Conservation (phyloP, 2,888 invertebrate genomes). For the Noctuana brunneofusca region DNA sequence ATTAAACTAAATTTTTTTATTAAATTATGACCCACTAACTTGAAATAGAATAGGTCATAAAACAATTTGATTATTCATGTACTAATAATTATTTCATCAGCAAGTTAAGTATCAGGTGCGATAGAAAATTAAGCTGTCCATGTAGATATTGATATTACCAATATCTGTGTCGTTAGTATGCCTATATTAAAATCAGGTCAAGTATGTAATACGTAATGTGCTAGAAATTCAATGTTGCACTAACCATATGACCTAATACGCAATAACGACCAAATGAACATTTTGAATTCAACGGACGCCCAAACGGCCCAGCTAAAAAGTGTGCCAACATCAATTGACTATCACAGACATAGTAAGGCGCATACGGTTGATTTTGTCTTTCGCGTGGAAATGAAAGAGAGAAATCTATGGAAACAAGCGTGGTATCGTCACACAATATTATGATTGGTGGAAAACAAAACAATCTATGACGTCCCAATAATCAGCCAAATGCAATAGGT, state of each 20-base stretch:
- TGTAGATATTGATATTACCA: neutral
- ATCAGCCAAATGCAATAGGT: no score
- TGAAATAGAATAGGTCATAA: no score
- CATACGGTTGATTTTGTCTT: no score
- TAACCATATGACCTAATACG: constrained; percentile 19
- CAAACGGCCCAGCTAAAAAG: constrained; percentile 4
- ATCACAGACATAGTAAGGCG: no score
- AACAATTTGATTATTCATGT: no score
- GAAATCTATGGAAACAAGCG: no score
- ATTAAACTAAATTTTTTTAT: no score
- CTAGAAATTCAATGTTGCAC: constrained; percentile 28
- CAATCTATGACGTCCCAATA: no score
- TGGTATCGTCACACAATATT: no score
- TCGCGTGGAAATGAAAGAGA: no score
- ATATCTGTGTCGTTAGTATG: neutral
- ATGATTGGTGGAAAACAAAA: no score
- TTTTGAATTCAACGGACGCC: constrained; percentile 16
- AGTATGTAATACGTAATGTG: constrained; percentile 20
- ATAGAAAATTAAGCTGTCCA: neutral
- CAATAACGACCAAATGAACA: constrained; percentile 2
- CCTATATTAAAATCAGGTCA: constrained; percentile 19
- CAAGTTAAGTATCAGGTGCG: neutral
- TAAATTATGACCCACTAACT: no score
- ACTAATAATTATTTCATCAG: neutral
- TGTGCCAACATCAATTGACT: constrained; percentile 4